Conservation (phyloP, 2,797 vertebrate genomes). For the Protosalanx chinensis region DNA sequence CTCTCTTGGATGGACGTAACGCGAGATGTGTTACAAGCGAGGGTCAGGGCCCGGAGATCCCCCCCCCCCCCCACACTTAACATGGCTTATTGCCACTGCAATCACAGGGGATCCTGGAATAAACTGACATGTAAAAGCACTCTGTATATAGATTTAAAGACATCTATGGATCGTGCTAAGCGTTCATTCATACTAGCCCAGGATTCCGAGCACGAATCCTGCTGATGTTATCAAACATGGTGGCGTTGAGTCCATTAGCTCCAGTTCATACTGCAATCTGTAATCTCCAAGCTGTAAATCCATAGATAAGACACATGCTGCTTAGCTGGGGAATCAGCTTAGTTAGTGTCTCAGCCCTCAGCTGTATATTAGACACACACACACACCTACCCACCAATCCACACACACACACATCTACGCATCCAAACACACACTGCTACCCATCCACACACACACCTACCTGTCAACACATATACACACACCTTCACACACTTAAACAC, state of each 20-base stretch:
- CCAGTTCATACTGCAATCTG: not conserved
- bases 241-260: not conserved
- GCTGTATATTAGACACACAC: too few species aligned
- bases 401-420: too few species aligned
- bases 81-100: too few species aligned
- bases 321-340: constrained; percentile 5
- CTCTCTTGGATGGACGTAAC: not conserved
- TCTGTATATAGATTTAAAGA: not conserved
- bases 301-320: constrained; percentile 7
- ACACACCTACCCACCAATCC: too few species aligned
- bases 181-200: not conserved
- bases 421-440: too few species aligned
- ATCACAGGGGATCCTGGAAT: too few species aligned
- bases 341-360: too few species aligned
- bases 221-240: not conserved
- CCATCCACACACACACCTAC: too few species aligned
- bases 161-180: not conserved
- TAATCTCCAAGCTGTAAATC: constrained; percentile 6
- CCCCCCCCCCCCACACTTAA: too few species aligned
- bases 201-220: not conserved
- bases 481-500: too few species aligned
- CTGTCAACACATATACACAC: too few species aligned
- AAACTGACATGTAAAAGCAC: too few species aligned
- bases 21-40: not conserved
- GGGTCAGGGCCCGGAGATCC: not conserved